phyloP scores from a whole-genome alignment of 2,888 invertebrate species.

The Monopis laevigella region DNA sequence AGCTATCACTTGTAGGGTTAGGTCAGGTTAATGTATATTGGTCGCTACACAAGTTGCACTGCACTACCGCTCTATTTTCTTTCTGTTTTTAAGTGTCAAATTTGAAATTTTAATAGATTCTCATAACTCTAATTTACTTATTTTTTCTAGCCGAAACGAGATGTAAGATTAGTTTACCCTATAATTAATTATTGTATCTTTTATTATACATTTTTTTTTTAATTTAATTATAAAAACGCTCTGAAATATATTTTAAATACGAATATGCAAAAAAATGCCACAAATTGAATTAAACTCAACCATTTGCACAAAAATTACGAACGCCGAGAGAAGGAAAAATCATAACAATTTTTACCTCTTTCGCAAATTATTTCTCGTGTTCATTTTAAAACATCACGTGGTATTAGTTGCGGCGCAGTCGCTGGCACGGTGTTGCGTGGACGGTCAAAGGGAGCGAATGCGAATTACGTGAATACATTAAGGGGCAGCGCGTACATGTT shows the following conservation, averaged over 20 bases:
- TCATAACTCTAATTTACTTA: no score
- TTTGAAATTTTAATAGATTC: no score
- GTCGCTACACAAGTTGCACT: no score
- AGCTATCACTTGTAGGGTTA: conserved; percentile 43
- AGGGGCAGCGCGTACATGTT: conserved; percentile 59
- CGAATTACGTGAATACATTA: conserved; percentile 69
- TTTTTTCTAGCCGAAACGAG: no score
- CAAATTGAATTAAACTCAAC: not conserved
- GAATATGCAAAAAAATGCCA: not conserved
- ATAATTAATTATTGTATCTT: no score
- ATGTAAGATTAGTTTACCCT: no score
- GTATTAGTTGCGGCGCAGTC: conserved; percentile 52
- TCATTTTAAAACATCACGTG: conserved; percentile 66
- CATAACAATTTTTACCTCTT: not conserved
- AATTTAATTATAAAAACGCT: no score
- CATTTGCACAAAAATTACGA: not conserved
- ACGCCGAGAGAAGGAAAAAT: not conserved
- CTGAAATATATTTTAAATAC: not conserved
- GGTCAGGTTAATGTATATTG: conserved; percentile 58
- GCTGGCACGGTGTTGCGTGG: conserved; percentile 55
- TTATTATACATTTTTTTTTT: no score
- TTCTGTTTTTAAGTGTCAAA: no score
- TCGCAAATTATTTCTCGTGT: conserved; percentile 23
- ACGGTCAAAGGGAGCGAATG: conserved; percentile 65
- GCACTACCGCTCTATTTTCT: no score